A percentile compares a stretch with the other conserved stretches of the same genome.
These are phyloP conservation scores for Osmoderma eremita DNA, from an alignment of 2,888 invertebrate genomes.

Conservation along the genomic window DNA sequence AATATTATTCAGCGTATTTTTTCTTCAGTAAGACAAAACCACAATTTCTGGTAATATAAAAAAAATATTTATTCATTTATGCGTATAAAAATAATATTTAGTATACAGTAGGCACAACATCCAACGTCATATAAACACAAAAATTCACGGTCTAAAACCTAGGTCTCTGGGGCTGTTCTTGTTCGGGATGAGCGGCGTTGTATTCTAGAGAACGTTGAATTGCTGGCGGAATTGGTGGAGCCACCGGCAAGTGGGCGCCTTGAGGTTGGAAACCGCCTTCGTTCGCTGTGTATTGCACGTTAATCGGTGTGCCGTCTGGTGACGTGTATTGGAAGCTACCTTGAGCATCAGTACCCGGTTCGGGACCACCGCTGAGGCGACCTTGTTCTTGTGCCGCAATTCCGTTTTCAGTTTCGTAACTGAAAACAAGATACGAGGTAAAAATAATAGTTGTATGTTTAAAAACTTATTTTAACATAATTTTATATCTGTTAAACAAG, in stretches of 20 bases:
- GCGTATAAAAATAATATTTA: conserved; percentile 28
- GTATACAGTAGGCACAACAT: conserved; percentile 20
- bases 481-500: too few relatives aligned
- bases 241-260: conserved; percentile 62
- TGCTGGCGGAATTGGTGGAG: conserved; percentile 74
- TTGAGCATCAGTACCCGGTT: conserved; percentile 64
- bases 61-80: conserved; percentile 31
- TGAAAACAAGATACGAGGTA: conserved; percentile 52
- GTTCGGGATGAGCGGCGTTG: conserved; percentile 69
- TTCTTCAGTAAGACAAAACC: too few relatives aligned
- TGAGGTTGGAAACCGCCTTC: conserved; percentile 75
- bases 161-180: conserved; percentile 38
- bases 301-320: conserved; percentile 71
- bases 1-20: too few relatives aligned
- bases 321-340: conserved; percentile 68
- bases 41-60: neutral
- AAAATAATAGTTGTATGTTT: neutral
- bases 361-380: conserved; percentile 62
- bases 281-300: conserved; percentile 71
- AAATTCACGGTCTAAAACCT: conserved; percentile 22
- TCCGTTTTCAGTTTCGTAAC: conserved; percentile 72
- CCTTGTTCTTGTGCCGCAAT: conserved; percentile 70
- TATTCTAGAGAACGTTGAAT: conserved; percentile 76
- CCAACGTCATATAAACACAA: conserved; percentile 2
- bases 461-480: too few relatives aligned